Conservation (phyloP, 1,140 invertebrate species). For the Venustaconcha ellipsiformis region DNA sequence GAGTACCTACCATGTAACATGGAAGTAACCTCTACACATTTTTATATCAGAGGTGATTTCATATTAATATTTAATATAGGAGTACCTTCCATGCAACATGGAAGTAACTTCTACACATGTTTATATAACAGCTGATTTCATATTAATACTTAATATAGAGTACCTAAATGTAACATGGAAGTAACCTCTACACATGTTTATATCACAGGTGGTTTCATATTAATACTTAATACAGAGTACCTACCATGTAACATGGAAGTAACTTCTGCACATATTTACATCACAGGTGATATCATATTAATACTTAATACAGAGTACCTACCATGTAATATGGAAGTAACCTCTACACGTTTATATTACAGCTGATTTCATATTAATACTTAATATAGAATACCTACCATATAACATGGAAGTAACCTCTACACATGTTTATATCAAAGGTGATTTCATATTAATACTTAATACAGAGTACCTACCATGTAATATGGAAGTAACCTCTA, state of each 20-base stretch:
- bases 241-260: conserved; percentile 98
- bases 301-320: conserved; percentile 41
- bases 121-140: conserved; percentile 93
- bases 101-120: conserved; percentile 97
- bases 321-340: conserved; percentile 98
- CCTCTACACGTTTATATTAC: conserved; percentile 98
- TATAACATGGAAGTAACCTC: conserved; percentile 97
- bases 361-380: conserved; percentile 76
- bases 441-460: no score
- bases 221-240: no score
- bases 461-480: conserved; percentile 77
- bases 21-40: conserved; percentile 93
- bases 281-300: conserved; percentile 98
- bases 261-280: conserved; percentile 96
- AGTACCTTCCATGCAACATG: conserved; percentile 91
- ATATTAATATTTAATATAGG: not conserved
- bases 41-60: conserved; percentile 95
- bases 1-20: conserved; percentile 90
- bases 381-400: conserved; percentile 75
- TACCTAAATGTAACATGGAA: no score
- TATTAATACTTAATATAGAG: no score
- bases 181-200: no score
- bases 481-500: conserved; percentile 97
- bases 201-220: no score
- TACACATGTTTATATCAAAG: conserved; percentile 79